Percentiles rank a stretch among this genome's conserved stretches.
These are phyloP conservation scores for Scaptomyza polygonia DNA, from an alignment of 2,888 invertebrate genomes.

Conservation along the genomic window DNA sequence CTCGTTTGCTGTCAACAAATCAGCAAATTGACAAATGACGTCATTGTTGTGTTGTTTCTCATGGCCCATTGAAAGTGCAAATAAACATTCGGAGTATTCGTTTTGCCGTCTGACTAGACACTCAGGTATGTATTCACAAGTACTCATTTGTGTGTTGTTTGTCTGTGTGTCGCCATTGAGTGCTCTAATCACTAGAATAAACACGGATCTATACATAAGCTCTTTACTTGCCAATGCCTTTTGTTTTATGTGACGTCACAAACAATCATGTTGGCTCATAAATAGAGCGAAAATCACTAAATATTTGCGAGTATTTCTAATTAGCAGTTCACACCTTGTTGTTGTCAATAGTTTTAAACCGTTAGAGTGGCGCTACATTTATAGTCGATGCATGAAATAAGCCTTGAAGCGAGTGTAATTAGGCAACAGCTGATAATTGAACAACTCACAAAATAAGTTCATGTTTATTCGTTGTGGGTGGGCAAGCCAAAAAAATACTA, in stretches of 20 bases:
- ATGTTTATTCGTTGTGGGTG: background rate
- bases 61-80: slow-evolving; percentile 65
- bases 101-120: slow-evolving; percentile 48
- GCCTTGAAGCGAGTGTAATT: slow-evolving; percentile 43
- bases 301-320: slow-evolving; percentile 28
- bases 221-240: slow-evolving; percentile 3
- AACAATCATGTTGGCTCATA: slow-evolving; percentile 2
- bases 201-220: slow-evolving; percentile 28
- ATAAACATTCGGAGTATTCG: slow-evolving; percentile 15
- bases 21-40: slow-evolving; percentile 72
- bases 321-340: slow-evolving; percentile 49
- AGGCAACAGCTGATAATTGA: slow-evolving; percentile 57
- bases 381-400: slow-evolving; percentile 9
- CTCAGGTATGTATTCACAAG: slow-evolving; percentile 47
- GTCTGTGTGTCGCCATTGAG: slow-evolving; percentile 20
- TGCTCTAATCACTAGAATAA: slow-evolving; percentile 34
- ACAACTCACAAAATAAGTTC: slow-evolving; percentile 7
- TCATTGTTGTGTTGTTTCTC: slow-evolving; percentile 43
- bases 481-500: background rate
- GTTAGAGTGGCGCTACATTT: slow-evolving; percentile 50
- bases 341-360: slow-evolving; percentile 25
- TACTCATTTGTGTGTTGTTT: background rate
- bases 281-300: slow-evolving; percentile 26
- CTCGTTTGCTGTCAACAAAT: slow-evolving; percentile 56
- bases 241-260: slow-evolving; percentile 20